A percentile compares a stretch with the other conserved stretches of the same genome.
phyloP scores from a whole-genome alignment of 2,888 invertebrate genomes.

The Limnephilus auricula region DNA sequence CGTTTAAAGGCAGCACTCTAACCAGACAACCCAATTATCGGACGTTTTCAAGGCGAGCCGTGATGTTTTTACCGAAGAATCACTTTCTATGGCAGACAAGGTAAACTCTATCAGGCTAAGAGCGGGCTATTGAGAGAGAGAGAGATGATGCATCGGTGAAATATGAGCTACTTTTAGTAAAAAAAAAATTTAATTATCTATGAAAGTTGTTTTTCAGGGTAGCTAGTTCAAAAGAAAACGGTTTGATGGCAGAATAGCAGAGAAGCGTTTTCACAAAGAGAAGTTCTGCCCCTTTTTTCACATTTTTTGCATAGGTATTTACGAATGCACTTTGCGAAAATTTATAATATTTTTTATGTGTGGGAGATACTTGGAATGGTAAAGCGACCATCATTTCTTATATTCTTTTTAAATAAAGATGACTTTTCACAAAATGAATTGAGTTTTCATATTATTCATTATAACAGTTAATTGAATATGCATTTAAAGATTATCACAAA shows the following conservation, averaged over 20 bases:
- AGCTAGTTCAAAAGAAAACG: neutral
- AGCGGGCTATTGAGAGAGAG: neutral
- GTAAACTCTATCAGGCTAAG: neutral
- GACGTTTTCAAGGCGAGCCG: neutral
- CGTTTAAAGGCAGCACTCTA: constrained; percentile 50
- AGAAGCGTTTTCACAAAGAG: neutral
- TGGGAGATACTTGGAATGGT: no score
- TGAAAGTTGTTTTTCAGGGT: neutral
- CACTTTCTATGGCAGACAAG: constrained; percentile 7
- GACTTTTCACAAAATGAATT: no score
- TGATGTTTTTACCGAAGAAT: constrained; percentile 7
- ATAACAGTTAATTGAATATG: no score
- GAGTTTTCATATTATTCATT: no score
- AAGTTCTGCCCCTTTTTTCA: no score
- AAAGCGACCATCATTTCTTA: no score
- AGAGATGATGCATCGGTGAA: neutral
- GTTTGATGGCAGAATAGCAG: neutral
- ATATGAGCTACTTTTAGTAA: neutral
- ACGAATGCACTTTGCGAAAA: no score
- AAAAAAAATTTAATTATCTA: neutral
- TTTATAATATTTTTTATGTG: no score
- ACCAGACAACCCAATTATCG: constrained; percentile 44
- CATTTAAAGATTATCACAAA: no score
- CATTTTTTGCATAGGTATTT: no score
- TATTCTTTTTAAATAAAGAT: no score